These are phyloP conservation scores for Euura saliciscinereae DNA, from an alignment of 1,140 invertebrate species.

Conservation along the genomic window DNA sequence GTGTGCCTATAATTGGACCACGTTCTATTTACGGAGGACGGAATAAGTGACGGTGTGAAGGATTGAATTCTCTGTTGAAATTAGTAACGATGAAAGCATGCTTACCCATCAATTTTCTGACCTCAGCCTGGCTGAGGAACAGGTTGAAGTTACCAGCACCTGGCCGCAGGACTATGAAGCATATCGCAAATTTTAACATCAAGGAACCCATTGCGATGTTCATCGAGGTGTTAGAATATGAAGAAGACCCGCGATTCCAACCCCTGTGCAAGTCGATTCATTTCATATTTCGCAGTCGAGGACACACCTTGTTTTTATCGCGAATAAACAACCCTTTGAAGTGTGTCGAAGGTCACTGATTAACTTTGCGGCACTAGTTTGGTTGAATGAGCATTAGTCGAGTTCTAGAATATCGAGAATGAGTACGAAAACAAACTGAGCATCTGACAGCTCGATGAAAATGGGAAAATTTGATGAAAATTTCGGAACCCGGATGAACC, in stretches of 20 bases:
- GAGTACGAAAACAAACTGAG: neutral
- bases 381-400: neutral
- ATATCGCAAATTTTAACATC: conserved; percentile 40
- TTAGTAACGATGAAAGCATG: neutral
- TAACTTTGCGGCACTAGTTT: neutral
- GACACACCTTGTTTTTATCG: neutral
- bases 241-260: neutral
- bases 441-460: neutral
- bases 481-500: neutral
- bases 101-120: conserved; percentile 58
- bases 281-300: neutral
- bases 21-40: too few species aligned
- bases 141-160: conserved; percentile 54
- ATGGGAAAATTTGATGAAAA: neutral
- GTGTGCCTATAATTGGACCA: too few species aligned
- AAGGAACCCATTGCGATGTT: conserved; percentile 5
- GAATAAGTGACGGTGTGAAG: neutral
- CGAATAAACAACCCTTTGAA: too few species aligned
- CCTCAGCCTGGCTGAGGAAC: conserved; percentile 55
- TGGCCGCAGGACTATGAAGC: conserved; percentile 39
- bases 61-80: neutral
- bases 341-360: neutral
- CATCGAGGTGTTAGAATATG: neutral
- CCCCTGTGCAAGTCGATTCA: neutral
- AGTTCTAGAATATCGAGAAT: neutral